These are phyloP conservation scores for Azemiops feae DNA, from an alignment of 2,113 vertebrate species.

Conservation along the genomic window DNA sequence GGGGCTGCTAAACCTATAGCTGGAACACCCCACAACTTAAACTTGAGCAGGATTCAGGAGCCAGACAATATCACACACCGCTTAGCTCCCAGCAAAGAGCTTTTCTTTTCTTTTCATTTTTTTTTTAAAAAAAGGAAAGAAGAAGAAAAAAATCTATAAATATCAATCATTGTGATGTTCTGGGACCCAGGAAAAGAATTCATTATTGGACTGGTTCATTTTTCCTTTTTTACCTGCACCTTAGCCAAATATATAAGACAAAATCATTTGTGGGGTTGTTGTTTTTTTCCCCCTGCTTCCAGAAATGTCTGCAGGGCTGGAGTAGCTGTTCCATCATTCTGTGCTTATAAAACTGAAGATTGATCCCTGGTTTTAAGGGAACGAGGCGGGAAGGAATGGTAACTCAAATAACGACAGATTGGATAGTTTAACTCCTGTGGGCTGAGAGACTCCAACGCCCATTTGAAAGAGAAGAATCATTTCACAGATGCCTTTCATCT, in stretches of 20 bases:
- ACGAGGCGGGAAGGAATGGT: constrained; percentile 12
- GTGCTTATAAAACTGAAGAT: constrained; percentile 30
- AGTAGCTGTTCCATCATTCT: constrained; percentile 12
- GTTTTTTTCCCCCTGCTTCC: neutral
- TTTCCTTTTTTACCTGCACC: neutral
- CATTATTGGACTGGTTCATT: constrained; percentile 4
- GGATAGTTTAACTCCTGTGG: neutral
- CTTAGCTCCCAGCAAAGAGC: neutral
- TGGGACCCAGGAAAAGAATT: neutral
- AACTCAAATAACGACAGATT: constrained; percentile 22
- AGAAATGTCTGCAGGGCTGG: constrained; percentile 5
- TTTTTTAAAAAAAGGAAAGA: too few relatives aligned
- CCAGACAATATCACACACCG: neutral
- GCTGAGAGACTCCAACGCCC: neutral
- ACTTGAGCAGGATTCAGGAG: neutral
- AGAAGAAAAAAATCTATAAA: neutral
- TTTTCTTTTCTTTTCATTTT: neutral
- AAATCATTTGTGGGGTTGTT: neutral
- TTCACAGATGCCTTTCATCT: neutral
- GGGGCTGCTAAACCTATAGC: neutral
- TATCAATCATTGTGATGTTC: neutral
- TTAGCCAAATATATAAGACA: constrained; percentile 17
- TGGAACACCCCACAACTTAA: neutral
- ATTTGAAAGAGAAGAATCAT: neutral
- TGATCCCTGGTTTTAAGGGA: constrained; percentile 30